A percentile compares a stretch with the other conserved stretches of the same genome.
phyloP scores from a whole-genome alignment of 2,797 vertebrate genomes.

The Sarcophilus harrisii region DNA sequence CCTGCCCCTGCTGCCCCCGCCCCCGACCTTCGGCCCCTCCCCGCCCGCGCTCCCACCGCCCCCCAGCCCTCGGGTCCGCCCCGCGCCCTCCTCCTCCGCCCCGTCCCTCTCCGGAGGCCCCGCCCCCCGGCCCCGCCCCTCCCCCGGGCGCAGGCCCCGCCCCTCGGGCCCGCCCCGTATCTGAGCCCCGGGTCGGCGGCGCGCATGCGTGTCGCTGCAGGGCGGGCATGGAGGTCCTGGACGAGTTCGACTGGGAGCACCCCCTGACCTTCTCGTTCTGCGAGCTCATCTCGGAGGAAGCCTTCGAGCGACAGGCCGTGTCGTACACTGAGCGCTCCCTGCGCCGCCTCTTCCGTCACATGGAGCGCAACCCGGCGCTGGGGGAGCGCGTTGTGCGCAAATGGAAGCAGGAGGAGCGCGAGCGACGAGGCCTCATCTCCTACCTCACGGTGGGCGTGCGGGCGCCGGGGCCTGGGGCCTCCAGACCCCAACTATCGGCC shows the following conservation, averaged over 20 bases:
- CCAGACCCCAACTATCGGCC: too few species aligned
- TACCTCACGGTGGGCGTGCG: slow-evolving; percentile 72
- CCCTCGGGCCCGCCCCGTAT: background rate
- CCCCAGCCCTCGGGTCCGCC: background rate
- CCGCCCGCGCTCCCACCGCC: background rate
- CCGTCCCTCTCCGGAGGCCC: background rate
- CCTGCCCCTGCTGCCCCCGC: background rate
- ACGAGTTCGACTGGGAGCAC: slow-evolving; percentile 78
- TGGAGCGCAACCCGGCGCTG: slow-evolving; percentile 75
- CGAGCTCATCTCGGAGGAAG: slow-evolving; percentile 75
- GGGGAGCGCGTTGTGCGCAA: slow-evolving; percentile 76
- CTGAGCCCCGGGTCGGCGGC: background rate
- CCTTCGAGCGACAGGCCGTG: slow-evolving; percentile 70
- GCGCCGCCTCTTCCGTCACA: slow-evolving; percentile 71
- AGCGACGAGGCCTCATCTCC: slow-evolving; percentile 66
- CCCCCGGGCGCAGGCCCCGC: background rate
- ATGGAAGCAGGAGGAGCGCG: slow-evolving; percentile 75
- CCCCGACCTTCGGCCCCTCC: background rate
- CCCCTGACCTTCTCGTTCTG: slow-evolving; percentile 78
- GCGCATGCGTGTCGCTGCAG: background rate
- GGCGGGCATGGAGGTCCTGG: slow-evolving; percentile 74
- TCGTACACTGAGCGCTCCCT: slow-evolving; percentile 61
- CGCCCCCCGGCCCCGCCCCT: background rate
- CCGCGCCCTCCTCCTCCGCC: background rate
- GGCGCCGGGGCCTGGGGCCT: too few species aligned